Evolutionary conservation across 2,888 invertebrate species (phyloP), one percentile per base, ranked within the genome.

Genomic region (Cataglyphis cursor): DNA sequence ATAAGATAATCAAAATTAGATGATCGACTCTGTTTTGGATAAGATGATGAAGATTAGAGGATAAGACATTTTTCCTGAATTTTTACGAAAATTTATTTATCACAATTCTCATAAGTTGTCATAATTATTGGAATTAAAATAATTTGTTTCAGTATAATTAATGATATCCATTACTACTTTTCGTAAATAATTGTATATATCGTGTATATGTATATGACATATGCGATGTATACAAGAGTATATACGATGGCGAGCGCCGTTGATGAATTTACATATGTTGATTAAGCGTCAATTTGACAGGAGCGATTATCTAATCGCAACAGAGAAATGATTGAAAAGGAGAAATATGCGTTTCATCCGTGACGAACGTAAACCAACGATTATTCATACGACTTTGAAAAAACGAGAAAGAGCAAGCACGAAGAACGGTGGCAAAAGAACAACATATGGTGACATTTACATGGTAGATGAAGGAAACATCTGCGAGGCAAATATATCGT

Each of bases 371-470:
- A 3, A 61, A 44, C 3, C 59, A 38, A 38, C 18, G 28, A 31
- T 5, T 6, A 28, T 61, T 24, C 12, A 12, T 12, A 10, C 10
- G 9, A 28, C 12, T n/a, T 51, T 51, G 18, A 31, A 4, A 66
- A 48, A 18, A 31, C 6, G 24, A 18, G 64, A 15, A 51, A 4
- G 12, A 18, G 9, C 24, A 38, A 28, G 41, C 15, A 15, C 12
- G n/a, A 28, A 24, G n/a, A 38, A 57, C 28, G n/a, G 15, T 10
- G 9, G n/a, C 6, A 1, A n/a, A 38, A 57, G 57, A 76, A 76
- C 65, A 57, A 65, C 76, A 76, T 76, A 76, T 76, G 76, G 76
- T 28, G n/a, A 18, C n/a, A 24, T 41, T 51, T 41, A 12, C n/a
- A 28, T n/a, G 9, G 57, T 66, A 5, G 12, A 41, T 28, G 24